phyloP scores from a whole-genome alignment of 2,888 invertebrate genomes.

The Siphonodentalium dalli region DNA sequence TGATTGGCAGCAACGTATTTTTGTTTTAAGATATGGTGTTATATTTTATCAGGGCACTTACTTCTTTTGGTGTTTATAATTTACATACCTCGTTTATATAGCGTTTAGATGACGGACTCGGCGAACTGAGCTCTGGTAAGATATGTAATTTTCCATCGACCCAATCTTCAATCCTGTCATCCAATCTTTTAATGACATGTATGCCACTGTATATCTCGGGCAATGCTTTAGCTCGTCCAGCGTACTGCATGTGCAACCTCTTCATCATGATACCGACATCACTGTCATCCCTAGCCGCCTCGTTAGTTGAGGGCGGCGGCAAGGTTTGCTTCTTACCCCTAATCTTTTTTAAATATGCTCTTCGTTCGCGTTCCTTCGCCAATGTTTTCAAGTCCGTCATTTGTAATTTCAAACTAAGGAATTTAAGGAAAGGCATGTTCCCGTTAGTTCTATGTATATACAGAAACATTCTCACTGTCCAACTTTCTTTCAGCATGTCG shows the following conservation, averaged over 20 bases:
- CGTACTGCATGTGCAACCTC: constrained; percentile 30
- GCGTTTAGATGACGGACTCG: no score
- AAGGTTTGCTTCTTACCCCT: no score
- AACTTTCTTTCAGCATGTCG: constrained; percentile 35
- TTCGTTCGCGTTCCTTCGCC: neutral
- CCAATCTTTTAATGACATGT: constrained; percentile 32
- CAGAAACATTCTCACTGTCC: constrained; percentile 40
- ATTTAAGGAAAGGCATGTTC: constrained; percentile 39
- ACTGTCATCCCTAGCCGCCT: no score
- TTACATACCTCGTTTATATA: no score
- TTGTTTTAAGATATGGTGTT: no score
- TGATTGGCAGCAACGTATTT: no score
- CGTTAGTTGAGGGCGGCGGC: no score
- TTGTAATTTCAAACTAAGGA: constrained; percentile 44
- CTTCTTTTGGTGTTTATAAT: no score
- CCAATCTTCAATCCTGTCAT: constrained; percentile 30
- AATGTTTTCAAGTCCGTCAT: constrained; percentile 28
- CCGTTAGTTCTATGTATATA: constrained; percentile 43
- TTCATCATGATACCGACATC: no score
- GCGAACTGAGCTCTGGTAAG: no score
- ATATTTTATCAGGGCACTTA: no score
- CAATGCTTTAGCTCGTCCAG: constrained; percentile 19
- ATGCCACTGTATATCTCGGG: constrained; percentile 34
- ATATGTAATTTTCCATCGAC: constrained; percentile 21
- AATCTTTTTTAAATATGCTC: no score